A percentile compares a stretch with the other conserved stretches of the same genome.
These are phyloP conservation scores for Leptodactylus fallax DNA, from an alignment of 2,797 vertebrate genomes.

Conservation along the genomic window DNA sequence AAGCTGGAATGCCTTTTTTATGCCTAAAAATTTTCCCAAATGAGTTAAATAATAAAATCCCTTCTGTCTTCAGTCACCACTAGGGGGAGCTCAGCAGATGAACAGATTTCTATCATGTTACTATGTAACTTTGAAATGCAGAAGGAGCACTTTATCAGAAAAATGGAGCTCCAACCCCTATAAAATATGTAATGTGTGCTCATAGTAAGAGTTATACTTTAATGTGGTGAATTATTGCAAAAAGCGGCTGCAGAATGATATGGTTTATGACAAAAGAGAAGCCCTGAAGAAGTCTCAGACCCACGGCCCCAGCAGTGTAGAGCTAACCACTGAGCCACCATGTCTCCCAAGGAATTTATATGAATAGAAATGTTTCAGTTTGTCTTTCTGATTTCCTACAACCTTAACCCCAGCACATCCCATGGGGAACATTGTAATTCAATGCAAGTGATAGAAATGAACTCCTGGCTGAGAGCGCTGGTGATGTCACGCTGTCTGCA, in stretches of 20 bases:
- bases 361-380: slow-evolving; percentile 16
- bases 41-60: not conserved
- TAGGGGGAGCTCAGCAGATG: not conserved
- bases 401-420: slow-evolving; percentile 35
- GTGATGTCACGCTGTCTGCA: slow-evolving; percentile 55
- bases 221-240: not conserved
- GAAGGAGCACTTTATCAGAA: not conserved
- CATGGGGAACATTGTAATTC: slow-evolving; percentile 52
- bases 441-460: slow-evolving; percentile 49
- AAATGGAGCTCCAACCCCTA: not conserved
- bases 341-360: slow-evolving; percentile 7
- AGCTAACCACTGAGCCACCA: not conserved
- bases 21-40: too few species aligned
- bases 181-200: too few species aligned
- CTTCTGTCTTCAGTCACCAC: not conserved
- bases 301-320: not conserved
- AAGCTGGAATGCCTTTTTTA: too few species aligned
- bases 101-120: not conserved
- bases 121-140: not conserved
- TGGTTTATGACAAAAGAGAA: not conserved
- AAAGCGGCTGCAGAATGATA: not conserved
- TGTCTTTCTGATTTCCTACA: slow-evolving; percentile 37
- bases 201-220: not conserved
- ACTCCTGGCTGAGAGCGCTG: slow-evolving; percentile 10
- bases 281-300: not conserved